These are phyloP conservation scores for Luehdorfia chinensis DNA, from an alignment of 1,140 invertebrate genomes.

Conservation along the genomic window DNA sequence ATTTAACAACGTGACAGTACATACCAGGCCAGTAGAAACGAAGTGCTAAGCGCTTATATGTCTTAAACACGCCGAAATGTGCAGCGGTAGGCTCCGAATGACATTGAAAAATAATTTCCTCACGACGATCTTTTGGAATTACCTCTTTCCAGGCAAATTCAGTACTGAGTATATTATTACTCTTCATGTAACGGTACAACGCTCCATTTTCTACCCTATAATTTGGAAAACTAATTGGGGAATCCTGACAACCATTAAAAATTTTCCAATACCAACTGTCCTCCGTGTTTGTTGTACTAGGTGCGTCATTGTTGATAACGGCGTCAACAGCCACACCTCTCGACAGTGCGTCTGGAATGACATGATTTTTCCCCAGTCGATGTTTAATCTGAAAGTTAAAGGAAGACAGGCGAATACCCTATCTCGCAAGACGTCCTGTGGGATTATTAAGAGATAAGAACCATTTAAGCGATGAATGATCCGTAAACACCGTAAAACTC, in stretches of 20 bases:
- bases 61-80: slow-evolving; percentile 39
- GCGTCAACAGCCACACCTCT: slow-evolving; percentile 17
- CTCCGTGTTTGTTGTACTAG: neutral
- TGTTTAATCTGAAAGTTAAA: slow-evolving; percentile 37
- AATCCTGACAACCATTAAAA: slow-evolving; percentile 20
- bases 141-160: too few species aligned
- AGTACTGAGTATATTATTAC: too few species aligned
- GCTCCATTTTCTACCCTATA: slow-evolving; percentile 10
- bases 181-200: too few species aligned
- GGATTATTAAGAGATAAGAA: neutral
- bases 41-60: slow-evolving; percentile 19
- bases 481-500: neutral
- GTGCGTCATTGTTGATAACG: slow-evolving; percentile 10
- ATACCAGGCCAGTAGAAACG: slow-evolving; percentile 29
- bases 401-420: neutral
- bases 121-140: too few species aligned
- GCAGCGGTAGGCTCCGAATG: slow-evolving; percentile 28
- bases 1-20: slow-evolving; percentile 23
- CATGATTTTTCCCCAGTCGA: slow-evolving; percentile 35
- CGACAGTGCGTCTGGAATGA: slow-evolving; percentile 37
- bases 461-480: too few species aligned
- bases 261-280: slow-evolving; percentile 28
- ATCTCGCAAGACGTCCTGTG: neutral
- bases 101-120: too few species aligned
- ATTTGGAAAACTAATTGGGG: slow-evolving; percentile 23